Base-by-base conservation (phyloP, 2,113 vertebrate genomes). In the Nyctereutes procyonoides region DNA sequence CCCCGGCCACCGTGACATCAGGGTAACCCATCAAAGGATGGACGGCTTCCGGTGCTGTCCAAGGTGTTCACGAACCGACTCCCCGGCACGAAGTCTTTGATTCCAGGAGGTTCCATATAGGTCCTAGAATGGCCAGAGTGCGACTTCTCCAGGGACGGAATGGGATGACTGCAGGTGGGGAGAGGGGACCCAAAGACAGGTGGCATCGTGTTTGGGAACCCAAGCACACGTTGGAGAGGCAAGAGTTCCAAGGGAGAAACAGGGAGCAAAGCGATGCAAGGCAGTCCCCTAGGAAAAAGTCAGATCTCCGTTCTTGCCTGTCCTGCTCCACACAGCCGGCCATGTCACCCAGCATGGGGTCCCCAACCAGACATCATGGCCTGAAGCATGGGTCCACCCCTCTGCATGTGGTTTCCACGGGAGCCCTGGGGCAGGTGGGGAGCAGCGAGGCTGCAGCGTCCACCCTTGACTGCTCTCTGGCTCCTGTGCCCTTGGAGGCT, bases 21-120 rank as follows among this genome's bases (percentile, higher is more conserved):
- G 35, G 6, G 16, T 2, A 1, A 6, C 26, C 26, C 4, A 0
- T 5, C 26, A 13, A 11, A 28, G 43, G 35, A 16, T 28, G 24
- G 12, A 1, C 0, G 0, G 10, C 26, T 8, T 30, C 19, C 30
- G 1, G 2, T 0, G 2, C 71, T 14, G 67, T 0, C 1, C 10
- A 2, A 1, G n/a, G 8, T 5, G 51, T 8, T 22, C 71, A 12
- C 3, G 80, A 9, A 20, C 12, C 10, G 8, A 5, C 24, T 17
- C 9, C 60, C 20, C 3, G 0, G 9, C 7, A 20, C 26, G 58
- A 62, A 2, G 5, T 55, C 56, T 28, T 17, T 1, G 1, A 15
- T 15, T n/a, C 69, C 77, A 7, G 28, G 63, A 79, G 43, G 15
- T 0, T 0, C 0, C 0, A 17, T 3, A 0, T 10, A 8, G 1